Conservation (phyloP, 2,888 invertebrate genomes). For the Aleiodes testaceus region DNA sequence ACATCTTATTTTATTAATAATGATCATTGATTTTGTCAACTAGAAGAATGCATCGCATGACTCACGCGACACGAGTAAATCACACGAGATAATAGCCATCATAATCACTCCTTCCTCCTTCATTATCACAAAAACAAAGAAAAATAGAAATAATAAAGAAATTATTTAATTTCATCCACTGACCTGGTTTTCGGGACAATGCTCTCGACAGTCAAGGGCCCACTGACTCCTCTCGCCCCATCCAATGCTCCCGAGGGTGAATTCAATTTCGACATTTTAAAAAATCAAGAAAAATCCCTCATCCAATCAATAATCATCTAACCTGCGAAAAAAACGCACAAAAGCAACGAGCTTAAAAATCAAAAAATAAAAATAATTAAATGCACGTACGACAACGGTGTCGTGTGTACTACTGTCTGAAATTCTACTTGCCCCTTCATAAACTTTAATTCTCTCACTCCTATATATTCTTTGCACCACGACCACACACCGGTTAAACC, state of each 20-base stretch:
- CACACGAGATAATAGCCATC: too few relatives aligned
- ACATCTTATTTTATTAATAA: too few relatives aligned
- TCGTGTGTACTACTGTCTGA: conserved; percentile 44
- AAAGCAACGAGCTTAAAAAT: background rate
- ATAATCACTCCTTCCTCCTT: background rate
- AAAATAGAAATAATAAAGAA: background rate
- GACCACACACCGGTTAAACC: conserved; percentile 66
- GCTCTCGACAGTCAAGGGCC: conserved; percentile 27
- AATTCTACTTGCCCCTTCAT: conserved; percentile 28
- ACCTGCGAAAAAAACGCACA: conserved; percentile 7
- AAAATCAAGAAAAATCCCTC: background rate
- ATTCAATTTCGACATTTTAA: conserved; percentile 18
- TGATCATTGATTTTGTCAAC: background rate
- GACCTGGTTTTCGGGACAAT: conserved; percentile 63
- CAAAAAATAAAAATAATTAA: background rate
- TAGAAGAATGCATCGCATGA: too few relatives aligned
- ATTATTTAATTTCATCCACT: conserved; percentile 42
- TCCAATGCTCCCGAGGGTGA: background rate
- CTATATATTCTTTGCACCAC: conserved; percentile 49
- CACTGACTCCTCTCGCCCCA: background rate
- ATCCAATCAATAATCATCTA: conserved; percentile 5
- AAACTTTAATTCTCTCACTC: conserved; percentile 49
- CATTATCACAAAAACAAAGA: background rate
- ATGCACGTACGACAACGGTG: conserved; percentile 47
- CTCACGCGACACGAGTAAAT: too few relatives aligned